These are phyloP conservation scores for Glaucidium brasilianum DNA, from an alignment of 2,113 vertebrate genomes.

Conservation along the genomic window DNA sequence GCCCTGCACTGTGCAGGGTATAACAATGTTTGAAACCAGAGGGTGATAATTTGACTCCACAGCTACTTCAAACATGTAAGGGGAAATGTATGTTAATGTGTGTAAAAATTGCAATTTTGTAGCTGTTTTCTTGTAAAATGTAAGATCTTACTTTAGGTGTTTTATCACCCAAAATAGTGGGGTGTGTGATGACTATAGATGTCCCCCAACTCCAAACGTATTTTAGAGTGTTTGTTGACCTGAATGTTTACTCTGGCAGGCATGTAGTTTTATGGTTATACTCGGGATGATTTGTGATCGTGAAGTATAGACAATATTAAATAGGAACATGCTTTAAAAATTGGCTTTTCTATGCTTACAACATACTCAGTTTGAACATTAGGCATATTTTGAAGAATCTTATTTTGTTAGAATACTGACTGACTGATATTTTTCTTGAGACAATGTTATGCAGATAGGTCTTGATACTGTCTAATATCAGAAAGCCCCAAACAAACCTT, in stretches of 20 bases:
- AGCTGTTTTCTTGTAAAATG: background rate
- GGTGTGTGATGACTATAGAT: background rate
- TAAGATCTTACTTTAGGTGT: background rate
- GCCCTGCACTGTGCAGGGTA: background rate
- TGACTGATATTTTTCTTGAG: background rate
- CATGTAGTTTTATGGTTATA: background rate
- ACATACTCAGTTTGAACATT: background rate
- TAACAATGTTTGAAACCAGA: background rate
- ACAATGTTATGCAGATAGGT: background rate
- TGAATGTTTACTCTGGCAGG: background rate
- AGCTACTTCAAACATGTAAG: background rate
- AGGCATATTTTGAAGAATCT: background rate
- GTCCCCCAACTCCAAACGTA: rapidly evolving
- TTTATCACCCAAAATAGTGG: background rate
- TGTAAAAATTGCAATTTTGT: background rate
- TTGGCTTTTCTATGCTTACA: background rate
- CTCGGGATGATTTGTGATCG: background rate
- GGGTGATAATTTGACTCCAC: background rate
- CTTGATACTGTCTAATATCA: background rate
- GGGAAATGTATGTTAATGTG: background rate
- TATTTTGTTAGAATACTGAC: background rate
- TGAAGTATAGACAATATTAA: background rate
- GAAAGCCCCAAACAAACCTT: background rate
- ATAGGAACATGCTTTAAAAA: background rate
- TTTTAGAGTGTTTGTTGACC: background rate